A percentile compares a stretch with the other conserved stretches of the same genome.
Conservation (phyloP, 2,113 vertebrate genomes). For the Seriola dumerili region DNA sequence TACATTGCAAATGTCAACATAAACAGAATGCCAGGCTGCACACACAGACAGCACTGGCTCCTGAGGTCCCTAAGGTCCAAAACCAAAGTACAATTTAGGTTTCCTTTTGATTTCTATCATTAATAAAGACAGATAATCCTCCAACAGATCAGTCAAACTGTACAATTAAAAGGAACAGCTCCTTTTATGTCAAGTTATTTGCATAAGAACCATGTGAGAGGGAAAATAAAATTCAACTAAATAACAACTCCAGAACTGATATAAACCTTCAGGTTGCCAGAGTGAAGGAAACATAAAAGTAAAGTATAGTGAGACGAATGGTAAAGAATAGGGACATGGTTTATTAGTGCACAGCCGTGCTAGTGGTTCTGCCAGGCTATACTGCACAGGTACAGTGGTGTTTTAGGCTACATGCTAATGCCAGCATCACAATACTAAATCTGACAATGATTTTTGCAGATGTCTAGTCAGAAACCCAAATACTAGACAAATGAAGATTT, state of each 20-base stretch:
- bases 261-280: too few species aligned
- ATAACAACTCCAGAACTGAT: not conserved
- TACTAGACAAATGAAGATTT: too few species aligned
- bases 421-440: too few species aligned
- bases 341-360: too few species aligned
- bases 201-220: not conserved
- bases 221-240: not conserved
- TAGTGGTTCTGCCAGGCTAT: too few species aligned
- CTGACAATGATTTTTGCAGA: too few species aligned
- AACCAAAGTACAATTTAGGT: not conserved
- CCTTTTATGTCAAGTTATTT: not conserved
- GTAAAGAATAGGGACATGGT: too few species aligned
- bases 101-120: not conserved
- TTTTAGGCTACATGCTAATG: not conserved
- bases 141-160: not conserved
- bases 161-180: not conserved
- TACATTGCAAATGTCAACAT: conserved; percentile 41
- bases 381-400: too few species aligned
- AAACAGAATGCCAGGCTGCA: conserved; percentile 27
- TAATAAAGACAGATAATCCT: not conserved
- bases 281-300: too few species aligned
- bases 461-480: too few species aligned
- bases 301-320: too few species aligned
- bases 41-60: conserved; percentile 11
- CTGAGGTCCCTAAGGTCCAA: conserved; percentile 4